phyloP scores from a whole-genome alignment of 2,888 invertebrate genomes.

The Ryuthela nishihirai region DNA sequence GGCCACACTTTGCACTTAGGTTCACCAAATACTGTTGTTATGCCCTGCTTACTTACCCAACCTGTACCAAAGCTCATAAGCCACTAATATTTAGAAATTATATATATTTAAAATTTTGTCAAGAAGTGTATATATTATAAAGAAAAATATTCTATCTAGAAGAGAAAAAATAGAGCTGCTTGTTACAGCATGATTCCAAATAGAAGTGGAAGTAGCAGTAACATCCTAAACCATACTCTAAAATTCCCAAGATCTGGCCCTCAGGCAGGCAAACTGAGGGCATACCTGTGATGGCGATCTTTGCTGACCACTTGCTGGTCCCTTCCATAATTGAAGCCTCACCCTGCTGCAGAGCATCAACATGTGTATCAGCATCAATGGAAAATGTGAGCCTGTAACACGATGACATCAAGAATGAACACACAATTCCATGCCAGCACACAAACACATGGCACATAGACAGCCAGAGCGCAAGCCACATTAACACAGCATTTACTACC shows the following conservation, averaged over 20 bases:
- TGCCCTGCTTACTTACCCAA: no score
- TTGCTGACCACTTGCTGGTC: conserved; percentile 99
- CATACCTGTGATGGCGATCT: conserved; percentile 98
- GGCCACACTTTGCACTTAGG: no score
- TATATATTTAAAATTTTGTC: no score
- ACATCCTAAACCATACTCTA: no score
- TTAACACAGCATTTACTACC: conserved; percentile 53
- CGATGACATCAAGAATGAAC: conserved; percentile 26
- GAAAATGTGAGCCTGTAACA: conserved; percentile 86
- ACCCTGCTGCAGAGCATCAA: conserved; percentile 95
- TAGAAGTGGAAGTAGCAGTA: no score
- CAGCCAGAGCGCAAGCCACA: conserved; percentile 22
- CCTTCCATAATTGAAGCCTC: conserved; percentile 97
- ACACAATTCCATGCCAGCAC: conserved; percentile 23
- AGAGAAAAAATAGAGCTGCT: no score
- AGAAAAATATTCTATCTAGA: no score
- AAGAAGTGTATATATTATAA: no score
- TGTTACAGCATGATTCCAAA: no score
- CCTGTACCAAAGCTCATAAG: no score
- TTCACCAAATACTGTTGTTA: no score
- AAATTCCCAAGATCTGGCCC: neutral
- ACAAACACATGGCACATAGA: conserved; percentile 24
- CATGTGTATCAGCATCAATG: conserved; percentile 96
- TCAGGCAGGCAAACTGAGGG: neutral
- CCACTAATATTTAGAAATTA: no score